These are phyloP conservation scores for Anseranas semipalmata DNA, from an alignment of 2,113 vertebrate species.

Conservation along the genomic window DNA sequence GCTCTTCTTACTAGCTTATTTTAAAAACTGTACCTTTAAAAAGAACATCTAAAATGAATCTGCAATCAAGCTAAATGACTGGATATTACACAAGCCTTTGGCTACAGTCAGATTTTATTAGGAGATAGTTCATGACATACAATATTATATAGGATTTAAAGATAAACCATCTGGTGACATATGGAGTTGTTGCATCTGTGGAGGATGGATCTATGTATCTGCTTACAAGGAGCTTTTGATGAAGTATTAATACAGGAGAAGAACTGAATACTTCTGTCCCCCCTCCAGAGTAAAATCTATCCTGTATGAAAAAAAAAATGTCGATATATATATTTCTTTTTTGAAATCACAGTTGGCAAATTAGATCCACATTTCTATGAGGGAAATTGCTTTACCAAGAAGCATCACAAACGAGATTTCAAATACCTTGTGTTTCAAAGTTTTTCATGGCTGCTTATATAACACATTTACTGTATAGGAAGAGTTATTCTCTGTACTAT, in stretches of 20 bases:
- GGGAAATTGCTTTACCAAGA: background rate
- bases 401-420: slow-evolving; percentile 25
- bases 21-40: background rate
- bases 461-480: background rate
- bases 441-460: background rate
- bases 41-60: background rate
- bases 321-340: background rate
- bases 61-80: background rate
- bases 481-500: background rate
- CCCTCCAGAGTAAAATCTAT: background rate
- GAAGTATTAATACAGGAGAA: background rate
- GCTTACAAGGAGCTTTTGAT: background rate
- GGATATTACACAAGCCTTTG: background rate
- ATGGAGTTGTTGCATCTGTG: background rate
- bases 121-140: background rate
- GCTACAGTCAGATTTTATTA: background rate
- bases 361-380: slow-evolving; percentile 3
- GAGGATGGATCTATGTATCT: background rate
- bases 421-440: slow-evolving; percentile 8
- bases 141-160: background rate
- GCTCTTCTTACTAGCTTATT: background rate
- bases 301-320: background rate
- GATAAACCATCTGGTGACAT: background rate
- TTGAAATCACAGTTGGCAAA: slow-evolving; percentile 24
- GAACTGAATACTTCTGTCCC: background rate